Evolutionary conservation across 2,113 vertebrate species (phyloP).

Genomic region (Lepus timidus): DNA sequence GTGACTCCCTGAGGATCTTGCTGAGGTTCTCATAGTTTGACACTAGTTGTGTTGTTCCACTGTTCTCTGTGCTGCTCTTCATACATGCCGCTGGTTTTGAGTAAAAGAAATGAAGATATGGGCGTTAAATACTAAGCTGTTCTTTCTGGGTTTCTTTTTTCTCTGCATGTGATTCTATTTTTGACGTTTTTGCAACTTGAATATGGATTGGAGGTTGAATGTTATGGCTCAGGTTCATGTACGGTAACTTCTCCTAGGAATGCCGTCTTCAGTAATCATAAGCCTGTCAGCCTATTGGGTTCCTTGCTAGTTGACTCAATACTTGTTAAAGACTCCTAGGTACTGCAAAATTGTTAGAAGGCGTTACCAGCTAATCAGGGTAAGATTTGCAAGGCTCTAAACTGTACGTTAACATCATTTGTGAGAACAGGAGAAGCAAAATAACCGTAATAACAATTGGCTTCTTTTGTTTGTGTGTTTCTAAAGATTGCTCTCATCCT

Average conservation of each 20-base stretch:
- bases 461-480: constrained; percentile 85
- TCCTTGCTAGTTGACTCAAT: constrained; percentile 66
- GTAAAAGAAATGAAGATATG: constrained; percentile 63
- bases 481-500: constrained; percentile 83
- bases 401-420: constrained; percentile 86
- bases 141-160: constrained; percentile 25
- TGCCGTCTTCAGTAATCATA: constrained; percentile 52
- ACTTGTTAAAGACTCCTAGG: constrained; percentile 80
- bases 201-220: constrained; percentile 45
- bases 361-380: constrained; percentile 81
- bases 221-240: not conserved
- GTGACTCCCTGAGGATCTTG: constrained; percentile 53
- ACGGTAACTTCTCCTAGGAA: constrained; percentile 32
- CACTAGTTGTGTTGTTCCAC: constrained; percentile 26
- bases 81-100: constrained; percentile 67
- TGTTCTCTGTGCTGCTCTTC: constrained; percentile 69
- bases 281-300: constrained; percentile 66
- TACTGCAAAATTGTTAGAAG: constrained; percentile 82
- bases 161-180: constrained; percentile 47
- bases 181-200: constrained; percentile 44
- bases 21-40: constrained; percentile 12
- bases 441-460: constrained; percentile 80
- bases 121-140: constrained; percentile 60
- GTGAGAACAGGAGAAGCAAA: constrained; percentile 86
- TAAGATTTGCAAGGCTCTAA: constrained; percentile 87